A percentile compares a stretch with the other conserved stretches of the same genome.
phyloP scores from a whole-genome alignment of 2,797 vertebrate species.

The Enteromius radiatus region DNA sequence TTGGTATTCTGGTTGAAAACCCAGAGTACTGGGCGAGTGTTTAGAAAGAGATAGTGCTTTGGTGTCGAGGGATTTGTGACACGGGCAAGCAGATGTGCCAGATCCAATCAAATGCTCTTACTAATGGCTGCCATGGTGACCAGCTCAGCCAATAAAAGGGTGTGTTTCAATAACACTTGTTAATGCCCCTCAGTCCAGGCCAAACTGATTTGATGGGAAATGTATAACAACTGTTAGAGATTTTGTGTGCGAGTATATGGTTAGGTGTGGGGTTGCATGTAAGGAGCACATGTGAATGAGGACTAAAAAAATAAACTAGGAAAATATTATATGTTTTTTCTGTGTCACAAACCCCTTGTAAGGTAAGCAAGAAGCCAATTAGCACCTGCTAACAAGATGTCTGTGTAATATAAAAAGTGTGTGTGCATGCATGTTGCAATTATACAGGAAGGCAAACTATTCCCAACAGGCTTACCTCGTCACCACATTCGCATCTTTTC shows the following conservation, averaged over 20 bases:
- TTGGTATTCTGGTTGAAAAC: constrained; percentile 41
- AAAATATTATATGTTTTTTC: constrained; percentile 53
- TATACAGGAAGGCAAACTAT: constrained; percentile 58
- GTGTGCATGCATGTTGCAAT: constrained; percentile 53
- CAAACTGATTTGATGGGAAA: constrained; percentile 35
- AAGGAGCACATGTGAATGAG: neutral
- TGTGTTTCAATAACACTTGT: constrained; percentile 37
- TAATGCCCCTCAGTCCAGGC: constrained; percentile 36
- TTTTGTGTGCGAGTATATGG: constrained; percentile 2
- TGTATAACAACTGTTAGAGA: constrained; percentile 41
- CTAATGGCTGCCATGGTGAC: constrained; percentile 63
- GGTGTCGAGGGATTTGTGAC: constrained; percentile 56
- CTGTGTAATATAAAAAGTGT: constrained; percentile 53
- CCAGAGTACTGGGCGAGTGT: constrained; percentile 23
- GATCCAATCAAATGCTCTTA: constrained; percentile 55
- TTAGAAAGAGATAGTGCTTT: constrained; percentile 47
- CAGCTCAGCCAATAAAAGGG: constrained; percentile 50
- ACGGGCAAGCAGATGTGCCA: constrained; percentile 61
- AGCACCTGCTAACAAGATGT: constrained; percentile 74
- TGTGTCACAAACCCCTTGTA: constrained; percentile 71
- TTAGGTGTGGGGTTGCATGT: constrained; percentile 9
- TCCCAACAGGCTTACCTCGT: constrained; percentile 55
- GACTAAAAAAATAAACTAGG: constrained; percentile 36
- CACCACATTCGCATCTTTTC: constrained; percentile 51
- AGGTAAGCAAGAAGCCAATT: constrained; percentile 82